phyloP scores from a whole-genome alignment of 2,888 invertebrate genomes.

The Scaptomyza parva region DNA sequence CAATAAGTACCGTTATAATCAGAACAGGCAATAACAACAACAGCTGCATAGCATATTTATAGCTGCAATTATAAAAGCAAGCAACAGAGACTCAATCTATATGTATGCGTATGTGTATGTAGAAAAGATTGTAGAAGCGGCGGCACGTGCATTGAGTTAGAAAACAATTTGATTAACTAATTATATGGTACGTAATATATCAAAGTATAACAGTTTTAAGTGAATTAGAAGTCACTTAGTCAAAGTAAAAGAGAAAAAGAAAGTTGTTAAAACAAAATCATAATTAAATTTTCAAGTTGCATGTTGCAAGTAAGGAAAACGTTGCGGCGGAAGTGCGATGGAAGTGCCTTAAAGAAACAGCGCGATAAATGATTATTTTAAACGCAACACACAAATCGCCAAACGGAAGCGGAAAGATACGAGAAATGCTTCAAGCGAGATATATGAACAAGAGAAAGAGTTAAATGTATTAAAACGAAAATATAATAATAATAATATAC shows the following conservation, averaged over 20 bases:
- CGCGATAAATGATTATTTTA: slow-evolving; percentile 48
- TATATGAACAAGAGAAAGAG: slow-evolving; percentile 13
- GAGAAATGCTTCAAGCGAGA: slow-evolving; percentile 6
- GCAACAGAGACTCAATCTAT: slow-evolving; percentile 8
- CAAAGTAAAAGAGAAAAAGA: slow-evolving; percentile 16
- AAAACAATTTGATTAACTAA: slow-evolving; percentile 1
- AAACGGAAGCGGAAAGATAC: slow-evolving; percentile 44
- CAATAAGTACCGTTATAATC: slow-evolving; percentile 18
- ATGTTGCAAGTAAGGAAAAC: slow-evolving; percentile 52
- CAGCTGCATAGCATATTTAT: slow-evolving; percentile 17
- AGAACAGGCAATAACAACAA: slow-evolving; percentile 7
- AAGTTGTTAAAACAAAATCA: slow-evolving; percentile 43
- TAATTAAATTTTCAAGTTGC: slow-evolving; percentile 42
- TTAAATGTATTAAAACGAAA: slow-evolving; percentile 6
- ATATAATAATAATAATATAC: slow-evolving; percentile 25
- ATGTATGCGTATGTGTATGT: not conserved
- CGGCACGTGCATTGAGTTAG: slow-evolving; percentile 22
- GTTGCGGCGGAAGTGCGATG: slow-evolving; percentile 46
- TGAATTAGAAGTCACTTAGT: slow-evolving; percentile 18
- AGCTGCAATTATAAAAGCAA: slow-evolving; percentile 21
- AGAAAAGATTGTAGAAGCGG: slow-evolving; percentile 9
- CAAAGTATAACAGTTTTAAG: not conserved
- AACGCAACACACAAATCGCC: slow-evolving; percentile 16
- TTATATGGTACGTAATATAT: not conserved
- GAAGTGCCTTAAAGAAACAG: slow-evolving; percentile 42